A percentile compares a stretch with the other conserved stretches of the same genome.
Evolutionary conservation across 2,113 vertebrate species (phyloP).

Genomic region (Porphyrio hochstetteri): DNA sequence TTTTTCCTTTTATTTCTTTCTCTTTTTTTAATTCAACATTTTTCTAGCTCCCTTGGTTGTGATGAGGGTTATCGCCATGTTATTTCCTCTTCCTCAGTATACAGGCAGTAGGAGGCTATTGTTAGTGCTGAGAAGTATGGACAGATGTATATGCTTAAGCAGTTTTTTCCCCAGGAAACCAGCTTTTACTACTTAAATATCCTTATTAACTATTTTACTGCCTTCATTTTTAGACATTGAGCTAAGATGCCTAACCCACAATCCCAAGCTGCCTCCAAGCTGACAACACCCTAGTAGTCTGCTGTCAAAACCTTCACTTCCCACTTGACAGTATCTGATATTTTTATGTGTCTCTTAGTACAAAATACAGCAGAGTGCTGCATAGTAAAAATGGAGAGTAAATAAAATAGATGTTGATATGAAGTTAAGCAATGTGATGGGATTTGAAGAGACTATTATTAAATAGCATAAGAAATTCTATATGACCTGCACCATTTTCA

Average conservation of each 20-base stretch:
- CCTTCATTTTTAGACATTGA: background rate
- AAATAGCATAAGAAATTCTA: background rate
- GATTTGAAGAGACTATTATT: background rate
- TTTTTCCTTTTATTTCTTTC: too few relatives aligned
- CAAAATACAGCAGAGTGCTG: background rate
- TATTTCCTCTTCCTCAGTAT: background rate
- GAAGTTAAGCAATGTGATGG: background rate
- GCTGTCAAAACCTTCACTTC: constrained; percentile 8
- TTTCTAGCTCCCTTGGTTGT: background rate
- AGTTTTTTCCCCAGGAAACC: background rate
- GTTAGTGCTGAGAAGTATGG: background rate
- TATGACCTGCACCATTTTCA: constrained; percentile 8
- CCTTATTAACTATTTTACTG: background rate
- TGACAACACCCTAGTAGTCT: background rate
- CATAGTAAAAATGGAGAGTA: background rate
- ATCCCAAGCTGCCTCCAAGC: background rate
- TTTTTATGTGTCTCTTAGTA: background rate
- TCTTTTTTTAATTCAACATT: background rate
- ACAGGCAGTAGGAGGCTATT: background rate
- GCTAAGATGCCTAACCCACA: background rate
- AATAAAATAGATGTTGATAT: background rate
- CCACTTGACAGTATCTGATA: background rate
- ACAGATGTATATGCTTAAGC: background rate
- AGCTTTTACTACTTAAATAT: background rate
- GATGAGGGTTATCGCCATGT: background rate